A percentile compares a stretch with the other conserved stretches of the same genome.
Evolutionary conservation across 2,888 invertebrate genomes (phyloP).

Genomic region (Meganola albula): DNA sequence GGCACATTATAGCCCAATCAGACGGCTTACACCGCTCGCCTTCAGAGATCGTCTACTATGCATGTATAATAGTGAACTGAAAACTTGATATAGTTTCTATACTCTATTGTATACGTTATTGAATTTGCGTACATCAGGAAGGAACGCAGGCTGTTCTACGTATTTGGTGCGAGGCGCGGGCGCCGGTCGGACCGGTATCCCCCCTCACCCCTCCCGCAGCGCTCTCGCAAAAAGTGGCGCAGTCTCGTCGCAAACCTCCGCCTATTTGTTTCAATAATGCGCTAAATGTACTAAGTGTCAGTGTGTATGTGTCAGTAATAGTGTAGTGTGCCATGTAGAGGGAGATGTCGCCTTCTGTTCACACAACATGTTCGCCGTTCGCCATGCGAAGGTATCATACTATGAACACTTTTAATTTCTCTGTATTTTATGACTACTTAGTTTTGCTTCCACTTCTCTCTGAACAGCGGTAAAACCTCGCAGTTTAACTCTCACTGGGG

Average conservation of each 20-base stretch:
- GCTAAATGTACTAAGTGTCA: slow-evolving; percentile 21
- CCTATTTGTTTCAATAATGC: slow-evolving; percentile 39
- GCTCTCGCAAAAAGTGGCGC: slow-evolving; percentile 36
- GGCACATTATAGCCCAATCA: no score
- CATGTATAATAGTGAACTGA: no score
- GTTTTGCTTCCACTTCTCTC: no score
- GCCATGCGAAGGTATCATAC: slow-evolving; percentile 57
- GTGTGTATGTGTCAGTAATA: slow-evolving; percentile 21
- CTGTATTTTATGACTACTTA: no score
- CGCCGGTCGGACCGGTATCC: slow-evolving; percentile 31
- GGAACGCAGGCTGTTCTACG: no score
- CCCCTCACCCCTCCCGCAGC: slow-evolving; percentile 26
- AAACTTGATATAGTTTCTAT: no score
- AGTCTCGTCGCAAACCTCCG: slow-evolving; percentile 17
- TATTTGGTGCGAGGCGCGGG: slow-evolving; percentile 26
- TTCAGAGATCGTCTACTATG: no score
- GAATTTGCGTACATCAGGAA: no score
- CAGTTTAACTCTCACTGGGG: slow-evolving; percentile 1
- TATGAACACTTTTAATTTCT: no score
- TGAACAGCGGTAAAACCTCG: slow-evolving; percentile 5
- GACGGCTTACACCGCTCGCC: no score
- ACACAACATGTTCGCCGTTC: slow-evolving; percentile 52
- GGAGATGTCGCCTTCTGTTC: slow-evolving; percentile 40
- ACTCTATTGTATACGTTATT: neutral
- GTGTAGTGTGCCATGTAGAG: slow-evolving; percentile 28